Conservation (phyloP, 37 sponge, comb jelly and placozoan species). For the Crambe crambe region DNA sequence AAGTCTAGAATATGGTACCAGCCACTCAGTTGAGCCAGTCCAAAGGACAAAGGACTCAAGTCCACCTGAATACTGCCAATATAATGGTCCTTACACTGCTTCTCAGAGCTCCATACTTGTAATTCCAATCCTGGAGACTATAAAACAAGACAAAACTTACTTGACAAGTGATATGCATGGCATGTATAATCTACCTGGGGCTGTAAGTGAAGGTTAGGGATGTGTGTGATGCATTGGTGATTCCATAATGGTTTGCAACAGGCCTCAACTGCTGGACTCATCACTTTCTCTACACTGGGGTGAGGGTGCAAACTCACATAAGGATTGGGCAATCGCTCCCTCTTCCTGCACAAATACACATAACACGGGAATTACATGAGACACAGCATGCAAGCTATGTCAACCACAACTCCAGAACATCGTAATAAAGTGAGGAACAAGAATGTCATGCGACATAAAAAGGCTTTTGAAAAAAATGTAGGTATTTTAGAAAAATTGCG, state of each 20-base stretch:
- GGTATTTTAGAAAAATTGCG: no score
- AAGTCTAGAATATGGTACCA: constrained; percentile 86
- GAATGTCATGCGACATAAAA: no score
- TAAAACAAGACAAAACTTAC: not conserved
- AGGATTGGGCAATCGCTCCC: constrained; percentile 9
- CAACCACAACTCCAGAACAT: no score
- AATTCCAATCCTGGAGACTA: constrained; percentile 67
- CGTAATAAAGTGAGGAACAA: no score
- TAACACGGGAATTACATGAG: not conserved
- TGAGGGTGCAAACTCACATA: constrained; percentile 74
- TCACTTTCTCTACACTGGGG: constrained; percentile 47
- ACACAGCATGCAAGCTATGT: no score
- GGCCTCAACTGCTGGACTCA: constrained; percentile 18
- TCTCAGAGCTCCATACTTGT: constrained; percentile 66
- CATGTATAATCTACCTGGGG: constrained; percentile 30
- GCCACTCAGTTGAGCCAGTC: constrained; percentile 76
- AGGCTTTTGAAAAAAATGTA: no score
- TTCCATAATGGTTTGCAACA: constrained; percentile 52
- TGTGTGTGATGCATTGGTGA: constrained; percentile 38
- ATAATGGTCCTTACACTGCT: constrained; percentile 14
- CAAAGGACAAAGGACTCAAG: constrained; percentile 75
- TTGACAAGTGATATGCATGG: not conserved
- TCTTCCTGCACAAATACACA: not conserved
- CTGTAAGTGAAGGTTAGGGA: constrained; percentile 56
- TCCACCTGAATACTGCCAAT: constrained; percentile 79